phyloP scores from a whole-genome alignment of 2,797 vertebrate species.

The Mergus octosetaceus region DNA sequence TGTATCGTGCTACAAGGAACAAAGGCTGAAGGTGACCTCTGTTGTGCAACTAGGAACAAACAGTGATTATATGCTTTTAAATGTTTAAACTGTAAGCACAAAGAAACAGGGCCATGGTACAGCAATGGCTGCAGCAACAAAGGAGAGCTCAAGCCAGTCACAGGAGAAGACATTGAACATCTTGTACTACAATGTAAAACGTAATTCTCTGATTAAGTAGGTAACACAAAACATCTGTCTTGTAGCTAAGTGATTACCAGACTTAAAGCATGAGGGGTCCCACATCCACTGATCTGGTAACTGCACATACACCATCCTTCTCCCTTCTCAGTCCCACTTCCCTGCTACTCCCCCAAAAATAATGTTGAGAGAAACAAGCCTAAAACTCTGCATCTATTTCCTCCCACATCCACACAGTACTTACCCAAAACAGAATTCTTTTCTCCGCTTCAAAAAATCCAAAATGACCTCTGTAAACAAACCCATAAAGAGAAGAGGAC shows the following conservation, averaged over 20 bases:
- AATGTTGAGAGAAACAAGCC: neutral
- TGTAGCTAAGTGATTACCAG: neutral
- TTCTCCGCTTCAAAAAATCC: conserved; percentile 67
- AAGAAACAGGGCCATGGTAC: neutral
- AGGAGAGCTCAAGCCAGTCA: neutral
- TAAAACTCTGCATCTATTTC: neutral
- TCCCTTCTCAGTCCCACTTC: neutral
- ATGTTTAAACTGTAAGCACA: conserved; percentile 15
- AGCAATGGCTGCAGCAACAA: neutral
- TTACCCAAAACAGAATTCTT: conserved; percentile 59
- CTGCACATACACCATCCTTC: neutral
- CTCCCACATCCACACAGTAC: neutral
- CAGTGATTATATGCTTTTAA: neutral
- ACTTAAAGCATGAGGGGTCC: neutral
- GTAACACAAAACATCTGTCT: neutral
- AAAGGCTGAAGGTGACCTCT: neutral
- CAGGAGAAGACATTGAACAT: neutral
- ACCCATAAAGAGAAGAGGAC: conserved; percentile 50
- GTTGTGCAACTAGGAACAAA: neutral
- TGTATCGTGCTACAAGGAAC: neutral
- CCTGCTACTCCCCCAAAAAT: neutral
- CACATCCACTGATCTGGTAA: neutral
- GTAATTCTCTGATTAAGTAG: neutral
- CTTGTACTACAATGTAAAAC: neutral
- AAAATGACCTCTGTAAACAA: conserved; percentile 55